A percentile compares a stretch with the other conserved stretches of the same genome.
Evolutionary conservation across 2,888 invertebrate species (phyloP).

Genomic region (Chloroclystis v-ata): DNA sequence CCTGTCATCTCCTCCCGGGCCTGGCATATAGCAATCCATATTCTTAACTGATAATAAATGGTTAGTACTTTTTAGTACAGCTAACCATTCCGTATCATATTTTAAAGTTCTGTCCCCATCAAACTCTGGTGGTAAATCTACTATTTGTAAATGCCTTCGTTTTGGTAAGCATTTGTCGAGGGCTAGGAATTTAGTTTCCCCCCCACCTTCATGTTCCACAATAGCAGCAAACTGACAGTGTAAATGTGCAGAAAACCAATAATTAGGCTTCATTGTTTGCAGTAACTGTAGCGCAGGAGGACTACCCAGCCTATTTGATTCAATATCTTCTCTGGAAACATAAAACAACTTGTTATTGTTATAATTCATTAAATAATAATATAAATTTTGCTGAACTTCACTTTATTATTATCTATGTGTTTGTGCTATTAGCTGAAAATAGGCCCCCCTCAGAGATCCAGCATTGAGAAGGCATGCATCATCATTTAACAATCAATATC

Average conservation of each 20-base stretch:
- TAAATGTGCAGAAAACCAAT: slow-evolving; percentile 98
- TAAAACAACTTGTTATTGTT: slow-evolving; percentile 3
- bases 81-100: slow-evolving; percentile 97
- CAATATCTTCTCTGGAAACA: slow-evolving; percentile 86
- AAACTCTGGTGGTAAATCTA: slow-evolving; percentile 80
- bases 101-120: slow-evolving; percentile 76
- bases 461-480: no score
- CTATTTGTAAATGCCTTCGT: slow-evolving; percentile 91
- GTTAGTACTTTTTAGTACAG: slow-evolving; percentile 91
- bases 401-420: no score
- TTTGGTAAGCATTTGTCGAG: slow-evolving; percentile 97
- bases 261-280: slow-evolving; percentile 86
- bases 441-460: no score
- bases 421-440: no score
- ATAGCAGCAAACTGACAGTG: slow-evolving; percentile 97
- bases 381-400: no score
- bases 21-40: slow-evolving; percentile 87
- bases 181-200: slow-evolving; percentile 89
- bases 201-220: slow-evolving; percentile 82
- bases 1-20: slow-evolving; percentile 83
- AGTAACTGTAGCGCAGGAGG: slow-evolving; percentile 90
- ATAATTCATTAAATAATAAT: no score
- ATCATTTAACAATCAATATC: not conserved
- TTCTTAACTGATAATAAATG: slow-evolving; percentile 88
- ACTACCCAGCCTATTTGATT: slow-evolving; percentile 90